A percentile compares a stretch with the other conserved stretches of the same genome.
These are phyloP conservation scores for Helobdella robusta DNA, from an alignment of 2,888 invertebrate species.

Conservation along the genomic window DNA sequence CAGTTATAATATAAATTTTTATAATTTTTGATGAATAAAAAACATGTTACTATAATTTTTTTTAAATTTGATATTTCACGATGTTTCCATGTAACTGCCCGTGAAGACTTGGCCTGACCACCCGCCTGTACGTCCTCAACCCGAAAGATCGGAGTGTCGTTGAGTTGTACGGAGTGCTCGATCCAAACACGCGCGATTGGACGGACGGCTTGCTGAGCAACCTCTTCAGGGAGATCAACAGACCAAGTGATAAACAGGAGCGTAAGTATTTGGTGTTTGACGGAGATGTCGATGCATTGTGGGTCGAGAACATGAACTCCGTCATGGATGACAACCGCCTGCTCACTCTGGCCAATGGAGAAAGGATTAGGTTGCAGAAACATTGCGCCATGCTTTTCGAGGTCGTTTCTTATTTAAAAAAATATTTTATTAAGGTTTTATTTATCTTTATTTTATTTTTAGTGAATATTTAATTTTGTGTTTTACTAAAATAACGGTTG, in stretches of 20 bases:
- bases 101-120: conserved; percentile 64
- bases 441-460: neutral
- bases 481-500: too few relatives aligned
- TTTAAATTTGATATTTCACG: too few relatives aligned
- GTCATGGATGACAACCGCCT: conserved; percentile 88
- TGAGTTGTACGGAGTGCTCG: conserved; percentile 77
- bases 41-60: too few relatives aligned
- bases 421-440: neutral
- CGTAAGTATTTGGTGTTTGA: conserved; percentile 77
- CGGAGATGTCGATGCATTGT: conserved; percentile 84
- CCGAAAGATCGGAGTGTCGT: conserved; percentile 81
- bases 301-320: conserved; percentile 95
- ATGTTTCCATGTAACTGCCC: too few relatives aligned
- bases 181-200: conserved; percentile 80
- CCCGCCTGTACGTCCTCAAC: conserved; percentile 71
- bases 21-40: too few relatives aligned
- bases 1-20: too few relatives aligned
- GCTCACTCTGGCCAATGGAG: conserved; percentile 79
- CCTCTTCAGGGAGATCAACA: conserved; percentile 83
- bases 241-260: conserved; percentile 63
- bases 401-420: conserved; percentile 48
- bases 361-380: conserved; percentile 70
- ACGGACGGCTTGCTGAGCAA: conserved; percentile 80
- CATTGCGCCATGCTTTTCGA: conserved; percentile 78
- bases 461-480: too few relatives aligned